phyloP scores from a whole-genome alignment of 2,888 invertebrate genomes.

The Drosophila dives region DNA sequence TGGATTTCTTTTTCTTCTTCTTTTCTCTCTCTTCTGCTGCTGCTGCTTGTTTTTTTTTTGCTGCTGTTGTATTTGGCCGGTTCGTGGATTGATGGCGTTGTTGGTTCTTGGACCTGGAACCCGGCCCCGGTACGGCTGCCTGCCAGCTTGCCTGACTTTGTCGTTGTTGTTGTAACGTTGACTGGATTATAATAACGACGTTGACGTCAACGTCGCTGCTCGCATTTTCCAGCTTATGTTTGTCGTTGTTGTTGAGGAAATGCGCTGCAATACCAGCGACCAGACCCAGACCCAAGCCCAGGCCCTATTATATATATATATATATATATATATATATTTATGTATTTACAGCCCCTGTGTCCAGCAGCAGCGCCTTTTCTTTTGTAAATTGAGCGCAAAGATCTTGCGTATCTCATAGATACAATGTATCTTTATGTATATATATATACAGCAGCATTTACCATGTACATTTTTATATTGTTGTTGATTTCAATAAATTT shows the following conservation, averaged over 20 bases:
- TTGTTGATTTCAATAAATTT: constrained; percentile 73
- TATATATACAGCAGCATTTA: constrained; percentile 8
- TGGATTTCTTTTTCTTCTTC: constrained; percentile 43
- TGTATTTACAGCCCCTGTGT: constrained; percentile 37
- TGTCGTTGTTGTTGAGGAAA: constrained; percentile 60
- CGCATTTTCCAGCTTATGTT: constrained; percentile 71
- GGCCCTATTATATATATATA: constrained; percentile 38
- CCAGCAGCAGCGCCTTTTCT: constrained; percentile 41
- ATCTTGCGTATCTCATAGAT: constrained; percentile 61
- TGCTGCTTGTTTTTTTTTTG: constrained; percentile 9
- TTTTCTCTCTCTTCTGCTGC: background rate
- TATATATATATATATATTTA: constrained; percentile 12
- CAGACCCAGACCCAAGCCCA: constrained; percentile 33
- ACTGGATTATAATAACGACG: constrained; percentile 75
- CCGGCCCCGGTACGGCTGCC: constrained; percentile 43
- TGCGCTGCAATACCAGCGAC: constrained; percentile 51
- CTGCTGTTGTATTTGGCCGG: constrained; percentile 49
- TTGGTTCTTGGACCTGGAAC: constrained; percentile 60
- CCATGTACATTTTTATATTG: constrained; percentile 13
- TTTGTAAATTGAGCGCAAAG: constrained; percentile 63
- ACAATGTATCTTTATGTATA: constrained; percentile 16
- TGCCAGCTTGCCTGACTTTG: constrained; percentile 19
- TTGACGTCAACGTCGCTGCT: constrained; percentile 54
- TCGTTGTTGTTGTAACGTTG: constrained; percentile 51
- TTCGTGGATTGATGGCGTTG: constrained; percentile 63